A percentile compares a stretch with the other conserved stretches of the same genome.
Conservation (phyloP, 2,888 invertebrate species). For the Drosophila rellima region DNA sequence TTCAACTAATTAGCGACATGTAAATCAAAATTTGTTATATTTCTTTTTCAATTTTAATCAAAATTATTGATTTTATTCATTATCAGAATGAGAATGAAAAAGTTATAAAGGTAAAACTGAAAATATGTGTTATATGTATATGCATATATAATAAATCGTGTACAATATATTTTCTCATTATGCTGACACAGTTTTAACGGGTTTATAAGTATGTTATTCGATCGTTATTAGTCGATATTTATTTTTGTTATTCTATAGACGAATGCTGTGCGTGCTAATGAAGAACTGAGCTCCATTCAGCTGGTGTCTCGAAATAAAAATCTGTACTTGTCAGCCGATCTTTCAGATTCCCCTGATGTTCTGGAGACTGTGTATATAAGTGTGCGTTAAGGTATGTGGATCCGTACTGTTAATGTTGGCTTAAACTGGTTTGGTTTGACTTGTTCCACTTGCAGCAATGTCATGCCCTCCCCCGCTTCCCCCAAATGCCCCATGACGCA, state of each 20-base stretch:
- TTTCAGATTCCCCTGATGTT: conserved; percentile 11
- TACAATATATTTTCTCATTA: not conserved
- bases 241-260: not conserved
- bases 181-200: not conserved
- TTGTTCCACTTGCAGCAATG: conserved; percentile 25
- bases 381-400: conserved; percentile 4
- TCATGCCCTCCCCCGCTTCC: not conserved
- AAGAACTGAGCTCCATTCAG: conserved; percentile 26
- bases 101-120: not conserved
- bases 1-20: too few species aligned
- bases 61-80: too few species aligned
- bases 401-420: conserved; percentile 50
- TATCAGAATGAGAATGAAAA: too few species aligned
- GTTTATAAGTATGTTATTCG: not conserved
- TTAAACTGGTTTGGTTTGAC: conserved; percentile 63
- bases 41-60: too few species aligned
- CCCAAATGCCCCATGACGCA: conserved; percentile 24
- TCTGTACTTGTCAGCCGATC: conserved; percentile 36
- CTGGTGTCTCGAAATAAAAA: conserved; percentile 3
- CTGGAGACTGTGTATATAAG: not conserved
- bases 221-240: too few species aligned
- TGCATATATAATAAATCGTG: not conserved
- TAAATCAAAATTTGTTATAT: too few species aligned
- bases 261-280: conserved; percentile 3
- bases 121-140: too few species aligned